Conservation (phyloP, 37 sponge, comb jelly and placozoan species). For the Cladorhizidae sp. region DNA sequence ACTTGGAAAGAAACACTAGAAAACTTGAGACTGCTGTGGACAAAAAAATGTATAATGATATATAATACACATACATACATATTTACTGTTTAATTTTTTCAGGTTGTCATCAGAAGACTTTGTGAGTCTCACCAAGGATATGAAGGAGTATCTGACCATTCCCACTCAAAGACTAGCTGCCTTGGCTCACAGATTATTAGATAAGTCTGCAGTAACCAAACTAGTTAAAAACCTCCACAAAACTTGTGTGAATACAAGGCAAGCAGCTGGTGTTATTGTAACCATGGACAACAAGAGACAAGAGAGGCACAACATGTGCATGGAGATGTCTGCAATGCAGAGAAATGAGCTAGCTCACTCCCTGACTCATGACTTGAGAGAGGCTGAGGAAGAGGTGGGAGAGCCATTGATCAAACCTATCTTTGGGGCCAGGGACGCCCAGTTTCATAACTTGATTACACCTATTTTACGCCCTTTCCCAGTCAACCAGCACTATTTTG, state of each 20-base stretch:
- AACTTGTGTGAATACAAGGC: background rate
- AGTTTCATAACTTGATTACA: constrained; percentile 4
- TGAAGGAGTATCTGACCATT: constrained; percentile 61
- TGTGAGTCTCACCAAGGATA: constrained; percentile 12
- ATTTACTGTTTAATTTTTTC: background rate
- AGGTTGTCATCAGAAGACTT: constrained; percentile 3
- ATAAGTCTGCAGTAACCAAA: background rate
- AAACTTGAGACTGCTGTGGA: constrained; percentile 42
- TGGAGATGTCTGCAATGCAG: constrained; percentile 24
- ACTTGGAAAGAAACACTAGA: constrained; percentile 50
- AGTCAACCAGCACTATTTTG: background rate
- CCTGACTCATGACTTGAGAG: constrained; percentile 29
- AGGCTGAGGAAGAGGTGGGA: constrained; percentile 34
- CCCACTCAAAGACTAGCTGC: constrained; percentile 30
- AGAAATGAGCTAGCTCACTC: constrained; percentile 32
- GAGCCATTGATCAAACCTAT: constrained; percentile 68
- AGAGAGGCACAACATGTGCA: constrained; percentile 2
- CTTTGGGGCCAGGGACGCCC: background rate
- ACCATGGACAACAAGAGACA: constrained; percentile 11
- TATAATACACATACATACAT: background rate
- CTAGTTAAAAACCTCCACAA: constrained; percentile 9
- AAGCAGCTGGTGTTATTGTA: constrained; percentile 1
- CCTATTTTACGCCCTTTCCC: constrained; percentile 26
- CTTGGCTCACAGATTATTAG: constrained; percentile 13
- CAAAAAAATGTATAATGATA: background rate